These are phyloP conservation scores for Pan paniscus DNA, from an alignment of 2,113 vertebrate species.

Conservation along the genomic window DNA sequence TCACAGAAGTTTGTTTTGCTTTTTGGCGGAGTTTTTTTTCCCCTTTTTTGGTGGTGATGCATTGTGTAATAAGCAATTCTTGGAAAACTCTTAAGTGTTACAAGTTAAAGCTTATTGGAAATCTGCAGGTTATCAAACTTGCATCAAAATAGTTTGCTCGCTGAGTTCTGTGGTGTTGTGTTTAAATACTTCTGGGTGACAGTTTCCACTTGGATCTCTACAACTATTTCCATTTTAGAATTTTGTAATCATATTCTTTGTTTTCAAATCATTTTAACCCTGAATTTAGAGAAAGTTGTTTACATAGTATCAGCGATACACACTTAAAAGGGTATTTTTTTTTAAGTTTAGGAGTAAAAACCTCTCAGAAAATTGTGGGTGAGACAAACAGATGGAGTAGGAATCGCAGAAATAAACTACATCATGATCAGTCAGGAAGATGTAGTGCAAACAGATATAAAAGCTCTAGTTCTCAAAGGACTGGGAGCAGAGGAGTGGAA, in stretches of 20 bases:
- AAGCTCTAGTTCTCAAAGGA: background rate
- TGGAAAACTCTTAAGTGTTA: slow-evolving; percentile 49
- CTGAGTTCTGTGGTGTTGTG: background rate
- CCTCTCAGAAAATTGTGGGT: background rate
- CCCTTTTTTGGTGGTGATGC: slow-evolving; percentile 53
- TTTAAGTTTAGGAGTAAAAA: background rate
- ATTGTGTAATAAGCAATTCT: slow-evolving; percentile 69
- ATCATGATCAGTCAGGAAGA: background rate
- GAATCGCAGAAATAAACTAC: slow-evolving; percentile 1
- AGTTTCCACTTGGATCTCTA: background rate
- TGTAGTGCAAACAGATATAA: background rate
- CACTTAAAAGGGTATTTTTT: background rate
- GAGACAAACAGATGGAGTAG: background rate
- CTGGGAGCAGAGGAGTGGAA: background rate
- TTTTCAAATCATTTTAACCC: background rate
- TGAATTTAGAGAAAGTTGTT: slow-evolving; percentile 23
- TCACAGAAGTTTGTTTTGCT: background rate
- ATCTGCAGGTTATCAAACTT: slow-evolving; percentile 64
- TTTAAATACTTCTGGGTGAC: background rate
- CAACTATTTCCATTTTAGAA: slow-evolving; percentile 46
- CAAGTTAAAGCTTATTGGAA: slow-evolving; percentile 59
- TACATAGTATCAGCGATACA: background rate
- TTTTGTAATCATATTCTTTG: background rate
- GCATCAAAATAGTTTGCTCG: slow-evolving; percentile 51
- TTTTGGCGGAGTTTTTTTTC: background rate